These are phyloP conservation scores for Galerucella calmariensis DNA, from an alignment of 2,888 invertebrate genomes.

Conservation along the genomic window DNA sequence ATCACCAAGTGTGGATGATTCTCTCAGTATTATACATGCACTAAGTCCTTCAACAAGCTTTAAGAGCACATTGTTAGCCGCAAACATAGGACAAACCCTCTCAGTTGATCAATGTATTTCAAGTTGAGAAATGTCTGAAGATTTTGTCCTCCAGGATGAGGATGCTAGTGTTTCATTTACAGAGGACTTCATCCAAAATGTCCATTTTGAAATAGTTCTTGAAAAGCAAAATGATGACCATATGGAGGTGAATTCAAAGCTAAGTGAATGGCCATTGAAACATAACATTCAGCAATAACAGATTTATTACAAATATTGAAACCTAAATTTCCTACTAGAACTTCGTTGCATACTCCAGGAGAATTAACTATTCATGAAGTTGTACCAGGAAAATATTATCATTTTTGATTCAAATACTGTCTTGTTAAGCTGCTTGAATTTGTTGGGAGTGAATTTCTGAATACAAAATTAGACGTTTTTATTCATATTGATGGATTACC, in stretches of 20 bases:
- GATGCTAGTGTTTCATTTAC: conserved; percentile 14
- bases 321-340: no score
- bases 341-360: no score
- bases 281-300: conserved; percentile 10
- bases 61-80: conserved; percentile 16
- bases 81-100: conserved; percentile 20
- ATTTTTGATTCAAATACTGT: no score
- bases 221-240: conserved; percentile 28
- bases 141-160: conserved; percentile 2
- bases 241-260: conserved; percentile 19
- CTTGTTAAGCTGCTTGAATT: no score
- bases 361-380: no score
- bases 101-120: conserved; percentile 14
- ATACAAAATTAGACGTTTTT: no score
- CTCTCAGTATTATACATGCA: conserved; percentile 2
- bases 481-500: no score
- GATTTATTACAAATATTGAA: no score
- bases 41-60: neutral
- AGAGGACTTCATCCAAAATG: conserved; percentile 18
- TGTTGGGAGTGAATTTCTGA: no score
- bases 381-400: no score
- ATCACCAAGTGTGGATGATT: conserved; percentile 1
- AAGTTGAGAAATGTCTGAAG: conserved; percentile 16
- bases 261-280: conserved; percentile 27
- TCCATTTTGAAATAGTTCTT: conserved; percentile 15